Evolutionary conservation across 2,797 vertebrate genomes (phyloP).

Genomic region (Diplodus sargus): DNA sequence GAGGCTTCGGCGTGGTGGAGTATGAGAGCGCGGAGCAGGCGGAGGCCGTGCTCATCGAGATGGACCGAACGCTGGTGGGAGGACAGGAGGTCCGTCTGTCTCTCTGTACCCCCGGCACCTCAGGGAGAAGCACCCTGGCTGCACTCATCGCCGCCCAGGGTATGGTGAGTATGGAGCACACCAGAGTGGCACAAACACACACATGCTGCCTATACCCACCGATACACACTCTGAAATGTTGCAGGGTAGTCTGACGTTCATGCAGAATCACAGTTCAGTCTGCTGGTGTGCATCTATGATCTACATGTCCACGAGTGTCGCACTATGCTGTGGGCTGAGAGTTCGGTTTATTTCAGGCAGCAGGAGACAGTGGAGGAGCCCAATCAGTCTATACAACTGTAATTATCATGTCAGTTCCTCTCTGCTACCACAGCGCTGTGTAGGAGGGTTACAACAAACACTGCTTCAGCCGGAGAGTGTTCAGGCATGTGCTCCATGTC

Average conservation of each 20-base stretch:
- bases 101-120: conserved; percentile 93
- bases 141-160: conserved; percentile 95
- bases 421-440: conserved; percentile 63
- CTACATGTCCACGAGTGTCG: conserved; percentile 32
- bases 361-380: conserved; percentile 72
- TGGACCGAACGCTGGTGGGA: conserved; percentile 84
- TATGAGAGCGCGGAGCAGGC: conserved; percentile 93
- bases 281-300: conserved; percentile 21
- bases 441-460: conserved; percentile 68
- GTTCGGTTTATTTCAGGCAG: conserved; percentile 78
- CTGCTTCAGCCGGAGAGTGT: conserved; percentile 42
- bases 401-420: conserved; percentile 82
- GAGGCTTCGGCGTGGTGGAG: conserved; percentile 94
- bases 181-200: not conserved
- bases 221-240: too few species aligned
- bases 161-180: conserved; percentile 88
- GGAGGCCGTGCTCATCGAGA: conserved; percentile 88
- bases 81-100: conserved; percentile 91
- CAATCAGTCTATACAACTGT: conserved; percentile 78
- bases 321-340: conserved; percentile 46
- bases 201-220: not conserved
- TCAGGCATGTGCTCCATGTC: conserved; percentile 58
- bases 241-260: too few species aligned
- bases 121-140: conserved; percentile 95
- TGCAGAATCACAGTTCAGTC: not conserved